Conservation (phyloP, 1,140 invertebrate species). For the Heterodera carotae region DNA sequence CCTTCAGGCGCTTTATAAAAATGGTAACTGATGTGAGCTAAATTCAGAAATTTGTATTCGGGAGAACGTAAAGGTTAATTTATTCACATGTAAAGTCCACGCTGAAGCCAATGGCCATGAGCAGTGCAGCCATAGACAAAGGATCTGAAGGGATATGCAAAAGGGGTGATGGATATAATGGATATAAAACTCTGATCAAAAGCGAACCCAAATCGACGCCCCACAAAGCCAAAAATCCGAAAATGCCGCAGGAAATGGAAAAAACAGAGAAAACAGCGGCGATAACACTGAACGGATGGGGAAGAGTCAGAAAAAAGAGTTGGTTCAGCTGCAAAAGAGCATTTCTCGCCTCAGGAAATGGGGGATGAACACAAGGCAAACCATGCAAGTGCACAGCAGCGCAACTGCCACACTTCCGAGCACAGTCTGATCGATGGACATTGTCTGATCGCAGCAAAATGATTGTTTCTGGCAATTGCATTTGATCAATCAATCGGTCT, state of each 20-base stretch:
- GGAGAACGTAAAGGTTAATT: background rate
- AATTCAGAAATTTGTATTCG: background rate
- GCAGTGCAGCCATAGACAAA: conserved; percentile 43
- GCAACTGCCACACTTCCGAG: conserved; percentile 65
- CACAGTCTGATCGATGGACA: conserved; percentile 62
- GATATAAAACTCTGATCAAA: conserved; percentile 65
- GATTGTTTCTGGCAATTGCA: background rate
- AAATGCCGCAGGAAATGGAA: conserved; percentile 65
- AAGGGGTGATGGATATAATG: conserved; percentile 2
- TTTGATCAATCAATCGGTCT: background rate
- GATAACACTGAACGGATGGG: conserved; percentile 47
- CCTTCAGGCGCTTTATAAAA: conserved; percentile 69
- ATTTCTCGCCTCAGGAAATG: conserved; percentile 62
- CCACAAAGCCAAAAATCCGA: conserved; percentile 67
- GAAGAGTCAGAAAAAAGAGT: conserved; percentile 1
- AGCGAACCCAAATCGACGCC: conserved; percentile 66
- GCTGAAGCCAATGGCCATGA: conserved; percentile 68
- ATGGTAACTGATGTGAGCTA: conserved; percentile 67
- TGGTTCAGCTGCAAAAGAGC: background rate
- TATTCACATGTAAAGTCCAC: conserved; percentile 65
- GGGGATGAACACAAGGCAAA: conserved; percentile 67
- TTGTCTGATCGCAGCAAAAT: conserved; percentile 42
- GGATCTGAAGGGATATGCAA: conserved; percentile 11
- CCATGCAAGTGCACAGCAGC: conserved; percentile 66
- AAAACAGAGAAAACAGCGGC: conserved; percentile 66